Base-by-base conservation (phyloP, 1,140 invertebrate species). In the Eurytemora carolleeae region DNA sequence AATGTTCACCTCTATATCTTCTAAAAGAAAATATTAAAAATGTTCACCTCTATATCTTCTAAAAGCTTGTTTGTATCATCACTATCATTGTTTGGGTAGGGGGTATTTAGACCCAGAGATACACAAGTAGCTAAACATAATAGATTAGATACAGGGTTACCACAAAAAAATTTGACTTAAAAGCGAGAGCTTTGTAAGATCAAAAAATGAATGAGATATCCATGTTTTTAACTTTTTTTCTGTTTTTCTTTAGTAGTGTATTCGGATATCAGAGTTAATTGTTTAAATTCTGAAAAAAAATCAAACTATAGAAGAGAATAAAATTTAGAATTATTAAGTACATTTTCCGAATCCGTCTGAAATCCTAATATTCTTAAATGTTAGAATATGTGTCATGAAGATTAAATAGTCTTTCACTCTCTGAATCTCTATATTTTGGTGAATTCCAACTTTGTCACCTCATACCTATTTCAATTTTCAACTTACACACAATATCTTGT, bases 51-150 rank as follows among this genome's bases (percentile, higher is more conserved):
- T 12, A 44, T 44, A 44, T 44, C 31, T 44, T 44, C 31, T 12
- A 44, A n/a, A 44, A 44, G 31, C n/a, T 44, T 44, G 75, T 98
- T 98, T 67, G 87, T 87, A 69, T 81, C 79, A 75, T 98, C 98
- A 64, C 94, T 96, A 77, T 99, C 96, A 67, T 85, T 81, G 71
- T 80, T 81, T 21, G 96, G 96, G 78, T 93, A 98, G 62, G 96
- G 96, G 64, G 93, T 98, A 76, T 91, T 96, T 62, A 98, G 85
- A 67, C 94, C 95, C 69, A 99, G 79, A 62, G 95, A 95, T 67
- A 98, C 84, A 79, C 96, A 99, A 77, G 99, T 99, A 63, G 92
- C 91, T 44, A n/a, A 44, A 44, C 7, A 44, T 12, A 44, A 44
- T 12, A 44, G 7, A 44, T 12, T n/a, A 44, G n/a, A 44, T 44